These are phyloP conservation scores for Boloria euphrosyne DNA, from an alignment of 2,888 invertebrate species.

Conservation along the genomic window DNA sequence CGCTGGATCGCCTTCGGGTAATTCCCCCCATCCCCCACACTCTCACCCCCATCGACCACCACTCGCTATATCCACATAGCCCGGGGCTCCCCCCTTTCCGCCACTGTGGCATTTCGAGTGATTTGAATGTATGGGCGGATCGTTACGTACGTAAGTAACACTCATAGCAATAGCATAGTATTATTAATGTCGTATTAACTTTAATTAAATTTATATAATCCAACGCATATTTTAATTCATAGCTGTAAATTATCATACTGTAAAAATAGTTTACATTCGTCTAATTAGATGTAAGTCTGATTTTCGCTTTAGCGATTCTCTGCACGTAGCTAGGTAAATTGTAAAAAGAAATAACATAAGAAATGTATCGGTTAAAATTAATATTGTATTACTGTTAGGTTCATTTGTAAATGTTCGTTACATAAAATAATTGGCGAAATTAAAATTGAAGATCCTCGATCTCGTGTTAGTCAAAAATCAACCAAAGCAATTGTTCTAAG, in stretches of 20 bases:
- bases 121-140: conserved; percentile 13
- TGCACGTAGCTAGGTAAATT: conserved; percentile 40
- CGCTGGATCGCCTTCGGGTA: conserved; percentile 66
- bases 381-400: conserved; percentile 31
- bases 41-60: conserved; percentile 51
- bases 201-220: conserved; percentile 24
- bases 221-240: conserved; percentile 24
- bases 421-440: conserved; percentile 41
- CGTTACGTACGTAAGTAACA: conserved; percentile 36
- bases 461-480: conserved; percentile 57
- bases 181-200: conserved; percentile 21
- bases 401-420: conserved; percentile 42
- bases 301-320: conserved; percentile 31
- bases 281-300: conserved; percentile 44
- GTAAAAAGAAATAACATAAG: conserved; percentile 39
- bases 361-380: conserved; percentile 30
- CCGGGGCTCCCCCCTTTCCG: conserved; percentile 60
- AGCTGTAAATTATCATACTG: conserved; percentile 36
- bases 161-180: conserved; percentile 33
- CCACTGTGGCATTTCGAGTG: conserved; percentile 67
- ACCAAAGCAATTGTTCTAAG: conserved; percentile 56
- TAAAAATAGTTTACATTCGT: conserved; percentile 36
- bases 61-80: conserved; percentile 76
- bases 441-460: conserved; percentile 33
- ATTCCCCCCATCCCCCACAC: conserved; percentile 67